Base-by-base conservation (phyloP, 2,888 invertebrate species). In the Anorthoa munda region DNA sequence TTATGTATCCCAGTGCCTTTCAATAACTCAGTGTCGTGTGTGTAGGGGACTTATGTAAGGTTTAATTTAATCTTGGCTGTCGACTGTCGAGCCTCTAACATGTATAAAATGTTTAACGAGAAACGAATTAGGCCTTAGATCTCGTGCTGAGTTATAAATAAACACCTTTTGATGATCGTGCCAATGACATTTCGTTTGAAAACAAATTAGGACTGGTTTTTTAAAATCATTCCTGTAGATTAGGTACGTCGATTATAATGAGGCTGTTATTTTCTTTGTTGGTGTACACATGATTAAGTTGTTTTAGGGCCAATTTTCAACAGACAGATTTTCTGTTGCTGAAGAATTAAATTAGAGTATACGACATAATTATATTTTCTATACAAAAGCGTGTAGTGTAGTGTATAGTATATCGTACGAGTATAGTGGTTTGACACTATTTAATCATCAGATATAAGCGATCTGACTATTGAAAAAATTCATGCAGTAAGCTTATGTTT, bases 61-160 rank as follows among this genome's bases (percentile, higher is more conserved):
- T 74, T 74, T 73, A 66, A 77, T 80, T 63, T 74, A 79, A 77
- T 61, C 31, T 60, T 67, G 59, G 48, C 46, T 66, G 66, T 45
- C 60, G 45, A 15, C 13, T 39, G 39, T 55, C 53, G 50, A 51
- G 51, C 15, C n/a, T 48, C 9, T 50, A 23, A 55, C 18, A 60
- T 39, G 9, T 39, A 9, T 51, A 46, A 61, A 56, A 72, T 61
- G n/a, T 64, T 64, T 53, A 63, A 53, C 45, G 48, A 74, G 64
- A 60, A 67, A 80, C 45, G 23, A 74, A 78, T 59, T 59, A 64
- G 50, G 50, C 15, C 50, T 67, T 46, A 60, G 26, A 48, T 79
- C 23, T 63, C 13, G 21, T 23, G 39, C 26, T 56, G 60, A 66
- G 50, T 39, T 64, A 67, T 64, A 50, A 67, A 67, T 67, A 66